Percentiles rank a stretch among this genome's conserved stretches.
These are phyloP conservation scores for Andrena praecox DNA, from an alignment of 2,888 invertebrate species.

Conservation along the genomic window DNA sequence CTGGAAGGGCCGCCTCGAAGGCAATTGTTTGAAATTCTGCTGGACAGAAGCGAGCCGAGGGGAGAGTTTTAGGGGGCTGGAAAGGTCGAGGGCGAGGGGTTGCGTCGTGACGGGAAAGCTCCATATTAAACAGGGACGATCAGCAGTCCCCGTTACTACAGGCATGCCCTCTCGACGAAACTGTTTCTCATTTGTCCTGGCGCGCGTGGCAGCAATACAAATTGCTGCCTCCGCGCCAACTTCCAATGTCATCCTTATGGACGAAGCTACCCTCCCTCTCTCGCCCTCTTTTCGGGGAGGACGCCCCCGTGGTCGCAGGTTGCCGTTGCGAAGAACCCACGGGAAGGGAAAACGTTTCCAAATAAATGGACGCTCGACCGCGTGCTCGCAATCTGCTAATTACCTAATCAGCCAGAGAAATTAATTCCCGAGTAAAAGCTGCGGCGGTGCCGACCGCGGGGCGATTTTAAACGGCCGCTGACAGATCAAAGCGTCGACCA, in stretches of 20 bases:
- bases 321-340: background rate
- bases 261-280: background rate
- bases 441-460: background rate
- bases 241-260: background rate
- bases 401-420: slow-evolving; percentile 6
- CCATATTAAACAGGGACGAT: slow-evolving; percentile 2
- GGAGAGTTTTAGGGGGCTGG: background rate
- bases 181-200: slow-evolving; percentile 7
- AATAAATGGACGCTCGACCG: background rate
- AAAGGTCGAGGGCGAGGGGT: background rate
- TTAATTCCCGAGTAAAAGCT: slow-evolving; percentile 14
- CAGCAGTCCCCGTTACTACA: background rate
- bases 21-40: background rate
- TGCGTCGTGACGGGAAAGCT: background rate
- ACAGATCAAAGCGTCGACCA: background rate
- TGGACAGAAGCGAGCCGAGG: background rate
- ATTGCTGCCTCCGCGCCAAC: background rate
- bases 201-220: slow-evolving; percentile 37
- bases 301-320: no score
- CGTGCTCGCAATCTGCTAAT: slow-evolving; percentile 12
- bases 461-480: background rate
- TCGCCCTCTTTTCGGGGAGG: no score
- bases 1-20: background rate
- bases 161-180: background rate
- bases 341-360: background rate